phyloP scores from a whole-genome alignment of 2,113 vertebrate genomes.

The Nycticebus coucang region DNA sequence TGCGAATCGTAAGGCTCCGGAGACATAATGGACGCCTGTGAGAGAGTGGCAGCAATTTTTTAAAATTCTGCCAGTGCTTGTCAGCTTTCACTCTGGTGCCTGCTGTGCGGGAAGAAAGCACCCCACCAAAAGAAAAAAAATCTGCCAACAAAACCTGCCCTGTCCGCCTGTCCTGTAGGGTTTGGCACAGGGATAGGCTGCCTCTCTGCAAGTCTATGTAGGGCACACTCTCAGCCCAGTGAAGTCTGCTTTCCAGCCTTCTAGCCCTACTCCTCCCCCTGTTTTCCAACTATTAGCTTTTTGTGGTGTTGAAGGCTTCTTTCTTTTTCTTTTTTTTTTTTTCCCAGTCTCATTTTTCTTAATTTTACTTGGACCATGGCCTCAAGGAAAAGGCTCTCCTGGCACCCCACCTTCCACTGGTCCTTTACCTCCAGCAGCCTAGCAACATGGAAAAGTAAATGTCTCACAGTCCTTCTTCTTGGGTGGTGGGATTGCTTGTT shows the following conservation, averaged over 20 bases:
- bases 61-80: slow-evolving; percentile 81
- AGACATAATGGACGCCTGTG: slow-evolving; percentile 84
- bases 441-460: background rate
- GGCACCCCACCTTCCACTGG: slow-evolving; percentile 69
- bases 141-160: slow-evolving; percentile 79
- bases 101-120: slow-evolving; percentile 84
- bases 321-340: background rate
- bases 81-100: slow-evolving; percentile 79
- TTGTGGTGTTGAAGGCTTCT: slow-evolving; percentile 48
- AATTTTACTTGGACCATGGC: slow-evolving; percentile 70
- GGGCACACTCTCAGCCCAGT: slow-evolving; percentile 59
- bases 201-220: slow-evolving; percentile 62
- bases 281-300: slow-evolving; percentile 65
- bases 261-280: slow-evolving; percentile 57
- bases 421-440: slow-evolving; percentile 67
- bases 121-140: slow-evolving; percentile 69
- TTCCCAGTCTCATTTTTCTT: slow-evolving; percentile 56
- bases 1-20: slow-evolving; percentile 79
- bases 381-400: slow-evolving; percentile 75
- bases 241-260: slow-evolving; percentile 45
- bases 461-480: slow-evolving; percentile 25
- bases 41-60: slow-evolving; percentile 85
- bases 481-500: slow-evolving; percentile 31
- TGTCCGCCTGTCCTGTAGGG: slow-evolving; percentile 74
- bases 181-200: slow-evolving; percentile 71